Evolutionary conservation across 2,113 vertebrate genomes (phyloP), one percentile per base, ranked within the genome.

Genomic region (Eretmochelys imbricata): DNA sequence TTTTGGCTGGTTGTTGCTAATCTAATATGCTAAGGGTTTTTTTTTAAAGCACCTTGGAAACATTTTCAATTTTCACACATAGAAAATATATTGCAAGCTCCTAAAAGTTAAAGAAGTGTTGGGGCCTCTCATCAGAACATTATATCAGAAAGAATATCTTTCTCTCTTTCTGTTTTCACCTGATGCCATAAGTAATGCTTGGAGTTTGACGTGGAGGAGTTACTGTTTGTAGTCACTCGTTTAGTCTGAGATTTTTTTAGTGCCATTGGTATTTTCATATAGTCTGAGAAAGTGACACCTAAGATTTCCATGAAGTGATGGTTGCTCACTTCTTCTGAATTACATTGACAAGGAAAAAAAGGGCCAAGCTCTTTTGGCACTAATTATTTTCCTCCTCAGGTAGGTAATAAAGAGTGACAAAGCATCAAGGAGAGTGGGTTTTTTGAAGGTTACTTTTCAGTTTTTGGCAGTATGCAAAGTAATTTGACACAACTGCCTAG

Each of bases 1-100:
- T 96, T 95, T 93, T 91, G 79, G 42, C 85, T 95, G 84, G 80
- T 55, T 76, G 27, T 90, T 87, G 42, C 35, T 92, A 90, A 95
- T 87, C 62, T 57, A 79, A 87, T 94, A 94, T 96, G 84, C 38
- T 93, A 14, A 49, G 4, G 0, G 2, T 82, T 57, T 84, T 90
- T 90, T 94, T 96, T 92, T 88, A 96, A 89, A 6, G 13, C 19
- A 84, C 38, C 72, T 89, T 81, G 57, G 54, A 87, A 92, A 93
- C 59, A 62, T 50, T 81, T 91, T 3, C 42, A 57, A 4, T 59
- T 53, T 90, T 96, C 87, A 29, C 10, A 82, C 29, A 50, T 13
- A 82, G 24, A 55, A 90, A 89, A 80, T 46, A 80, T 25, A 35
- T 59, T 83, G 88, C 82, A 85, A 48, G 6, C 29, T 84, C 87